Base-by-base conservation (phyloP, 2,797 vertebrate species). In the Macropodus opercularis region DNA sequence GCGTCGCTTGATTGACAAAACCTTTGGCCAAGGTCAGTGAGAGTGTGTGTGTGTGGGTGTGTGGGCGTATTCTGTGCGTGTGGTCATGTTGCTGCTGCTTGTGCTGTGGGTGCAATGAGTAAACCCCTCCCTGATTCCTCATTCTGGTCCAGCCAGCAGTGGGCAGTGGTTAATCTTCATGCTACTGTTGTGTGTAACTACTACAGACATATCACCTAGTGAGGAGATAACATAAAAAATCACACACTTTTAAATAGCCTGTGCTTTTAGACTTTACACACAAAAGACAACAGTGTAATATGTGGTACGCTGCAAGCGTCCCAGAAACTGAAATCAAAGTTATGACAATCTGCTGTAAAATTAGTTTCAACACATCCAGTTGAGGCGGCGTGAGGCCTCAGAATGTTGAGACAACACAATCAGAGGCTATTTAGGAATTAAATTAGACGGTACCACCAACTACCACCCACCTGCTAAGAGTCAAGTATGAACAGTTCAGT, bases 21-120 rank as follows among this genome's bases (percentile, higher is more conserved):
- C 64, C 73, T 73, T 63, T 64, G 39, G 53, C 73, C 80, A 82
- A 85, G 85, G 82, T 89, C 77, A 75, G 52, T 3, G 1, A 35
- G n/a, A n/a, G n/a, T n/a, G n/a, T n/a, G 43, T 14, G 27, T 60
- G 51, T 49, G 26, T 61, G 71, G 5, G 35, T 4, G 17, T 42
- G 24, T 40, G 46, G 1, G 26, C 40, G 38, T 5, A 6, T 15
- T 17, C 24, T 50, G 50, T 38, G n/a, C 40, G 23, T 43, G 41
- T 15, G 22, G 14, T 21, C 2, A 36, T 36, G 41, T 31, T 39
- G 56, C 14, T 61, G 36, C 21, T 35, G 41, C 35, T 52, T 35
- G 18, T 22, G 58, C 59, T 61, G 41, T 38, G 39, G 54, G 41
- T 42, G 51, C 55, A 66, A 29, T 81, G 72, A 82, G 59, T 81